Percentiles rank a stretch among this genome's conserved stretches.
These are phyloP conservation scores for Brachionus sp. DNA, from an alignment of 1,140 invertebrate genomes.

Conservation along the genomic window DNA sequence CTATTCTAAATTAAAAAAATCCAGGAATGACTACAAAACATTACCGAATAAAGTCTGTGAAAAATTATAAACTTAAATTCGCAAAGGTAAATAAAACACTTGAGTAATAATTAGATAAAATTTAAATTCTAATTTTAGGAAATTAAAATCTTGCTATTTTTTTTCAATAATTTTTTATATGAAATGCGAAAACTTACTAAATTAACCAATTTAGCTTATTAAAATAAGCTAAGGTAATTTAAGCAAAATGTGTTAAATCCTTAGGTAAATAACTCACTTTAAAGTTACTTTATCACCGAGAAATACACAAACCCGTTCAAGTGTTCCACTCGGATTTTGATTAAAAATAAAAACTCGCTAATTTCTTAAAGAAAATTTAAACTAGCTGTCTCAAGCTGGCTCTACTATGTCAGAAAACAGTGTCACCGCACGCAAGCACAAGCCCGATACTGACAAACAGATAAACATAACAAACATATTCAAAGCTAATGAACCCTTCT, in stretches of 20 bases:
- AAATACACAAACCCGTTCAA: slow-evolving; percentile 26
- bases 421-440: neutral
- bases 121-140: neutral
- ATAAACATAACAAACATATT: neutral
- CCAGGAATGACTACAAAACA: neutral
- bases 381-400: neutral
- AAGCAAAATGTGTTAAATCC: neutral
- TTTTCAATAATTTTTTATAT: neutral
- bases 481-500: neutral
- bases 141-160: neutral
- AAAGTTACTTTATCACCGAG: neutral
- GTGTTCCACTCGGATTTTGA: neutral
- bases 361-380: neutral
- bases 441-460: neutral
- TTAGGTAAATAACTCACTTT: neutral
- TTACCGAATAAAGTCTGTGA: neutral
- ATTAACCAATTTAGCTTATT: neutral
- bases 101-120: neutral
- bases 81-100: neutral
- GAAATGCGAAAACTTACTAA: neutral
- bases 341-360: neutral
- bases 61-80: neutral
- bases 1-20: neutral
- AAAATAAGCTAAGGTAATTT: neutral
- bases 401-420: neutral